A percentile compares a stretch with the other conserved stretches of the same genome.
Conservation (phyloP, 2,888 invertebrate genomes). For the Rosalia funebris region DNA sequence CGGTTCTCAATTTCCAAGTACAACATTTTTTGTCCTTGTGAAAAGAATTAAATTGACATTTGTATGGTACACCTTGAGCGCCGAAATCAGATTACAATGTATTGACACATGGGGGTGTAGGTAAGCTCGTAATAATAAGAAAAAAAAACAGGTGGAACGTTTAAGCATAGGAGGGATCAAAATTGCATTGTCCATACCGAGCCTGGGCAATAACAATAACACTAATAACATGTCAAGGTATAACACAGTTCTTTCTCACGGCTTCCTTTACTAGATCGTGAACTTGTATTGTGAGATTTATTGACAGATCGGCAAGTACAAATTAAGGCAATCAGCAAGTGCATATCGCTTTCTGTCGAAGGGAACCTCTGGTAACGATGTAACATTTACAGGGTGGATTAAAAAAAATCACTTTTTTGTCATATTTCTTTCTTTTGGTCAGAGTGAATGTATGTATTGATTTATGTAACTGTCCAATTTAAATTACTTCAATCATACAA, state of each 20-base stretch:
- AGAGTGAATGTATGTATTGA: too few relatives aligned
- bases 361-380: too few relatives aligned
- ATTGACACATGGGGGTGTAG: slow-evolving; percentile 48
- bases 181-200: background rate
- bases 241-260: slow-evolving; percentile 32
- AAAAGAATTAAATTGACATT: slow-evolving; percentile 30
- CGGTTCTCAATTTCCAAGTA: slow-evolving; percentile 24
- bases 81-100: slow-evolving; percentile 49
- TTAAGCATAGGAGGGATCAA: slow-evolving; percentile 9
- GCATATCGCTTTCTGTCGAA: too few relatives aligned
- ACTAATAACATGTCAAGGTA: slow-evolving; percentile 28
- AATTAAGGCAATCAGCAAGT: too few relatives aligned
- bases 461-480: too few relatives aligned
- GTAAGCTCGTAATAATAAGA: slow-evolving; percentile 38
- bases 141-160: slow-evolving; percentile 36
- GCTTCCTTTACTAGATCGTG: slow-evolving; percentile 19
- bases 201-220: background rate
- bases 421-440: too few relatives aligned
- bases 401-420: too few relatives aligned
- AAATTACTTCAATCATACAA: too few relatives aligned
- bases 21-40: slow-evolving; percentile 6
- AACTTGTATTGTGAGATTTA: slow-evolving; percentile 19
- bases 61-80: slow-evolving; percentile 28
- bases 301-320: slow-evolving; percentile 31
- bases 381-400: too few relatives aligned